Evolutionary conservation across 2,113 vertebrate species (phyloP), one percentile per base, ranked within the genome.

Genomic region (Gorsachius goisagi): DNA sequence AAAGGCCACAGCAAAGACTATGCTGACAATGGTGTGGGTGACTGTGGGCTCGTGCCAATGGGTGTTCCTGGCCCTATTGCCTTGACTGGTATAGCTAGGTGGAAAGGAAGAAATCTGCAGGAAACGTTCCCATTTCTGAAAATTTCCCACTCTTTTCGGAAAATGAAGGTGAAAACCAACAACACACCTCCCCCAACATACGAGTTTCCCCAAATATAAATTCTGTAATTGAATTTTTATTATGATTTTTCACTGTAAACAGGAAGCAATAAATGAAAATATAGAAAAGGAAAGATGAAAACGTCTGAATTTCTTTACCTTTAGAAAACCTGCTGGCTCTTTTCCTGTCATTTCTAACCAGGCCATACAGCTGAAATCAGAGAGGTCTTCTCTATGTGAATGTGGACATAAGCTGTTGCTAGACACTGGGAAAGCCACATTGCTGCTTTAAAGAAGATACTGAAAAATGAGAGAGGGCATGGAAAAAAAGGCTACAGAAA

Each of bases 1-100:
- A 63, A 87, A 63, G 47, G 7, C 30, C 19, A 22, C 1, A 9
- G 52, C 18, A 66, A 71, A 77, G 44, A 4, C 8, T 39, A 37
- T 9, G 23, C 7, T 50, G 32, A 50, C 7, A 27, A 15, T 17
- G 15, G 19, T n/a, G 66, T 72, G 60, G 32, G 10, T 74, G n/a
- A 41, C n/a, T 28, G 9, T 16, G 26, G 37, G 9, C 11, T 1
- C 2, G 41, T 62, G 60, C 9, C 64, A 28, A 7, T 0, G 1
- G 18, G 7, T 63, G 22, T 22, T 75, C 21, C 52, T 79, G 56
- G 35, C 6, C 9, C 23, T 4, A 0, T 44, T 59, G 85, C 15
- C 32, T 35, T 62, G 37, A 8, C 15, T 50, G n/a, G 27, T 49
- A 75, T 7, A 59, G 26, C 7, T 69, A 44, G 6, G 4, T 47